Base-by-base conservation (phyloP, 2,113 vertebrate genomes). In the Tiliqua scincoides region DNA sequence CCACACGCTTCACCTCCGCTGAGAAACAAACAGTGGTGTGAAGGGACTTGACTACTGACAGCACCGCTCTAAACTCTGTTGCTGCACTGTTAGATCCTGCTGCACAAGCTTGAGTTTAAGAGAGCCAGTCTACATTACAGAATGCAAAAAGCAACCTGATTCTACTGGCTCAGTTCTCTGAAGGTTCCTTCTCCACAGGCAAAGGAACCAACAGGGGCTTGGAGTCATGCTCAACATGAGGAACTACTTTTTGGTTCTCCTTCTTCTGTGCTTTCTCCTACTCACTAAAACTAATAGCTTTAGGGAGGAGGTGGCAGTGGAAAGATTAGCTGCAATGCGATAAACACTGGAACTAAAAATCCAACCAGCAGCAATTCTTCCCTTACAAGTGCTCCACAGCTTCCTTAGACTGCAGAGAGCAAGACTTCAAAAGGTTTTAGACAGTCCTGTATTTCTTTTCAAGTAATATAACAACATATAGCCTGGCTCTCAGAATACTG, bases 1-100 rank as follows among this genome's bases (percentile, higher is more conserved):
- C 99, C 85, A 99, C 99, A 7, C 98, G 98, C 94, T 99, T 99
- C 88, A 99, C 99, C 94, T 99, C 99, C 59, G 99, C 99, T 99
- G 71, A 17, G 84, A 79, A 96, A 77, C 40, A 95, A 94, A 83
- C 0, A 74, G 72, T 30, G 65, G 89, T 76, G 65, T 78, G 91
- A 76, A 86, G 74, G 71, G n/a, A 70, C 35, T 91, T 88, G 57
- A 83, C 75, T 79, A 3, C 87, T 61, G 91, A 84, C 67, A 68
- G 90, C 3, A 78, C 2, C 17, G 9, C 54, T 54, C 43, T 37
- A 77, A 77, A 75, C 54, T 52, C 72, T 65, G 12, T 65, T 30
- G 6, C 2, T 37, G 2, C 9, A 35, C 4, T 65, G 70, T 27
- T 10, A 79, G 43, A 48, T 8, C 43, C 43, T 48, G 43, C 43